These are phyloP conservation scores for Cuniculus paca DNA, from an alignment of 2,797 vertebrate genomes.

Conservation along the genomic window DNA sequence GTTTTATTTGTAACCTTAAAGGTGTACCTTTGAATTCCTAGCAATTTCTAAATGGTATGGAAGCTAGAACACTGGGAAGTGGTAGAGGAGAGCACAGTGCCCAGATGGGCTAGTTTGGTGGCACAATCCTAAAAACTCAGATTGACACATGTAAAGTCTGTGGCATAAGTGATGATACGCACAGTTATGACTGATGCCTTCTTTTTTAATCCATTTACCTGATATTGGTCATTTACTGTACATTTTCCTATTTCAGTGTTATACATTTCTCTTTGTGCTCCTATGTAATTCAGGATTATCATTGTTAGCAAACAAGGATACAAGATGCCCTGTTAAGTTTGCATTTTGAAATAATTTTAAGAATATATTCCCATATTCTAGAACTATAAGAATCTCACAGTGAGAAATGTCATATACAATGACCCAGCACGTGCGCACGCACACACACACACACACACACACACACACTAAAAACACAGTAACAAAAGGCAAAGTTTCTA, in stretches of 20 bases:
- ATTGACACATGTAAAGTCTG: not conserved
- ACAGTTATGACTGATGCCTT: not conserved
- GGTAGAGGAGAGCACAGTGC: not conserved
- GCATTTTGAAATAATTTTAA: not conserved
- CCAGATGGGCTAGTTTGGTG: not conserved
- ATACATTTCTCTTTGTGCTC: not conserved
- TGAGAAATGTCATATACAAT: not conserved
- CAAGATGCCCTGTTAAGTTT: not conserved
- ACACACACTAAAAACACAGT: not conserved
- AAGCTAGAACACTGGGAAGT: conserved; percentile 5
- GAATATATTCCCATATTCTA: not conserved
- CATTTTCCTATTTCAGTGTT: not conserved
- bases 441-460: not conserved
- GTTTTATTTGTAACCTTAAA: not conserved
- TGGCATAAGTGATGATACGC: not conserved
- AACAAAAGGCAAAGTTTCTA: not conserved
- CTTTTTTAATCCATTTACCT: not conserved
- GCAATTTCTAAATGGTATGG: not conserved
- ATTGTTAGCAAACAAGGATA: not conserved
- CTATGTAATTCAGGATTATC: not conserved
- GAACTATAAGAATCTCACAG: not conserved
- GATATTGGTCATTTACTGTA: not conserved
- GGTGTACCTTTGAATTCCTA: not conserved
- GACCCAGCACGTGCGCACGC: not conserved
- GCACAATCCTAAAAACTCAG: not conserved